Percentiles rank a stretch among this genome's conserved stretches.
phyloP scores from a whole-genome alignment of 2,797 vertebrate genomes.

The Malurus leucopterus region DNA sequence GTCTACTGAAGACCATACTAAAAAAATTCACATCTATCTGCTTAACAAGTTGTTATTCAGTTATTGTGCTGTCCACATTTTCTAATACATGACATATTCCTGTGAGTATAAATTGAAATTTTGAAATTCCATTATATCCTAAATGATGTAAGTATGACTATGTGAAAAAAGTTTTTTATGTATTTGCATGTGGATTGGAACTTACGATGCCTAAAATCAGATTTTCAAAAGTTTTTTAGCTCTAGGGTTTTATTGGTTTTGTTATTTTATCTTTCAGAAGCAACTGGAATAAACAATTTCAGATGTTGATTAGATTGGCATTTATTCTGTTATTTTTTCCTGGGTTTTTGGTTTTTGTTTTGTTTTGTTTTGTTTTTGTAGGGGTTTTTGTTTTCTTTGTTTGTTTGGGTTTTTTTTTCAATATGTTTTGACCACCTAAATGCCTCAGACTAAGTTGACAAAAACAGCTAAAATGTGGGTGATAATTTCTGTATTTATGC shows the following conservation, averaged over 20 bases:
- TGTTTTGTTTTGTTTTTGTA: neutral
- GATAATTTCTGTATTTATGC: neutral
- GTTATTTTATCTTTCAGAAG: neutral
- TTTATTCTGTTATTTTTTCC: neutral
- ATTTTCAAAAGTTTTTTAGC: neutral
- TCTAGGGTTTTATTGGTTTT: neutral
- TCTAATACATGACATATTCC: neutral
- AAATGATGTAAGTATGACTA: fast-evolving
- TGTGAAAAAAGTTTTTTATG: neutral
- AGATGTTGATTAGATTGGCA: neutral
- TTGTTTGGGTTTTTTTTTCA: neutral
- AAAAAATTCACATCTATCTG: neutral
- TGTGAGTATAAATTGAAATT: neutral
- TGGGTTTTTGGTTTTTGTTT: neutral
- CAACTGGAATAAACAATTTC: neutral
- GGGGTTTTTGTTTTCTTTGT: neutral
- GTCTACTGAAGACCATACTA: neutral
- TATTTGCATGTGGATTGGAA: neutral
- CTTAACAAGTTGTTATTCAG: neutral
- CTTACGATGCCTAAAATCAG: neutral
- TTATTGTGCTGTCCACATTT: neutral
- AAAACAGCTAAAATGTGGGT: neutral
- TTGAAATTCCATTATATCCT: neutral
- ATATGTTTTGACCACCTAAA: neutral
- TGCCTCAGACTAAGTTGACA: neutral